Percentiles rank a stretch among this genome's conserved stretches.
These are phyloP conservation scores for Tragelaphus strepsiceros DNA, from an alignment of 2,113 vertebrate species.

Conservation along the genomic window DNA sequence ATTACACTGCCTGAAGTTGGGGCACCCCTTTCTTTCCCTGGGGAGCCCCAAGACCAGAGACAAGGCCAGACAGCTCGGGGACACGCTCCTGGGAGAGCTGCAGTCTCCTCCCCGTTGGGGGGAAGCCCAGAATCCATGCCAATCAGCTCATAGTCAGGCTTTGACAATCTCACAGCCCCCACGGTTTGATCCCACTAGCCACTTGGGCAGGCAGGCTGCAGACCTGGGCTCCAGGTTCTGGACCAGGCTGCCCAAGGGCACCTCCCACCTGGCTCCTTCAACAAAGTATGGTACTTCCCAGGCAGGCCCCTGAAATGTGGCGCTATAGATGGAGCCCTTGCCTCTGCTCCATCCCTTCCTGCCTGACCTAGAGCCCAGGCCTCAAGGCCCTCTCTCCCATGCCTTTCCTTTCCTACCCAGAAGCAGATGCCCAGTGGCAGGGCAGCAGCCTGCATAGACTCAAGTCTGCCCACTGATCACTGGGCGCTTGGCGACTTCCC, in stretches of 20 bases:
- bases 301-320: background rate
- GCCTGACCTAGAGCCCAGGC: background rate
- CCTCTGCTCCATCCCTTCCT: background rate
- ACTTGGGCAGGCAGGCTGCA: background rate
- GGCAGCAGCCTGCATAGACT: background rate
- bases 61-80: constrained; percentile 38
- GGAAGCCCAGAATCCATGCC: constrained; percentile 41
- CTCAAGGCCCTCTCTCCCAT: background rate
- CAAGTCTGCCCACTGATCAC: background rate
- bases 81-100: constrained; percentile 25
- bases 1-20: constrained; percentile 70
- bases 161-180: constrained; percentile 52
- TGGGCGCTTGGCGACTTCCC: background rate
- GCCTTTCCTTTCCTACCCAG: background rate
- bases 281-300: background rate
- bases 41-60: constrained; percentile 17
- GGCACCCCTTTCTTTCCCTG: constrained; percentile 60
- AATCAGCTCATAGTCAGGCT: constrained; percentile 18
- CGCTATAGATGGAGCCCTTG: background rate
- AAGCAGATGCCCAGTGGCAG: background rate
- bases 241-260: background rate
- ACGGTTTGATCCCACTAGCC: constrained; percentile 45
- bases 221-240: background rate
- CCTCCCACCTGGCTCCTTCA: background rate
- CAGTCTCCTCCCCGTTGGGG: background rate